phyloP scores from a whole-genome alignment of 2,797 vertebrate genomes.

The Lycodopsis pacificus region DNA sequence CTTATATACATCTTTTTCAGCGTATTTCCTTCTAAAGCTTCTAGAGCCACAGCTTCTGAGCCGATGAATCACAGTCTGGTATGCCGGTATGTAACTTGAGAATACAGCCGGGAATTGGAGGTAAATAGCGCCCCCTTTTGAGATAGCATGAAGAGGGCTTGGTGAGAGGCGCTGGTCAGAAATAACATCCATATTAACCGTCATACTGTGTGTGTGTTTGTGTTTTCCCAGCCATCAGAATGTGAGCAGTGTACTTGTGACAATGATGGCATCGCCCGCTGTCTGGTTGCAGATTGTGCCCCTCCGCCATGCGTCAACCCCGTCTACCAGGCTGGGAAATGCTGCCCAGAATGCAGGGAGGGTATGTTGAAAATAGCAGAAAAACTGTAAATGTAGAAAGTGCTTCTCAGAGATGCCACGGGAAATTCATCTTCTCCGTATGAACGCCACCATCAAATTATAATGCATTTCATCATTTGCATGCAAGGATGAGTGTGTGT shows the following conservation, averaged over 20 bases:
- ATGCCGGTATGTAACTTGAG: constrained; percentile 23
- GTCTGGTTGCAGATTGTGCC: constrained; percentile 88
- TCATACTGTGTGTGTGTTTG: constrained; percentile 13
- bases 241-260: constrained; percentile 90
- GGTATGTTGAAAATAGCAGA: constrained; percentile 70
- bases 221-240: constrained; percentile 84
- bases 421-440: background rate
- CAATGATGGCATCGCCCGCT: constrained; percentile 87
- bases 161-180: background rate
- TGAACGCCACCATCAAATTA: background rate
- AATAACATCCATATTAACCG: background rate
- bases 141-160: constrained; percentile 7
- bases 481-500: background rate
- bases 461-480: background rate
- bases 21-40: background rate
- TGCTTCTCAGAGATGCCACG: background rate
- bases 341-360: constrained; percentile 88
- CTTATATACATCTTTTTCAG: background rate
- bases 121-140: constrained; percentile 73
- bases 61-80: constrained; percentile 1
- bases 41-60: background rate
- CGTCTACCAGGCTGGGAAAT: constrained; percentile 86
- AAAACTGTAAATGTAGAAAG: background rate
- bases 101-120: constrained; percentile 30
- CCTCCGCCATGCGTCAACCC: constrained; percentile 89